Evolutionary conservation across 2,113 vertebrate genomes (phyloP).

Genomic region (Phalacrocorax carbo): DNA sequence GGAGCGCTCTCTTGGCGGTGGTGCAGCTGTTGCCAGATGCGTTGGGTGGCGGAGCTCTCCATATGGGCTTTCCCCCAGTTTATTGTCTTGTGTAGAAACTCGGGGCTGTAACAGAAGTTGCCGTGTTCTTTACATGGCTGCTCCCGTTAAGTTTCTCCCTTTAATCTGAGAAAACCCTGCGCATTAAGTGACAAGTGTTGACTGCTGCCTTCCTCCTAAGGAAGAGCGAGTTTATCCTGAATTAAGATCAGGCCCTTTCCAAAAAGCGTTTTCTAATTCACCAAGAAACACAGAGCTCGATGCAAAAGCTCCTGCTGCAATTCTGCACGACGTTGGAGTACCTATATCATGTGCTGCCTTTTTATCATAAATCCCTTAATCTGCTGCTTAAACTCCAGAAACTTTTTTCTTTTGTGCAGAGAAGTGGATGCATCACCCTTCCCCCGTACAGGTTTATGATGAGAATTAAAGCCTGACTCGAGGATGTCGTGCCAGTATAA

Average conservation of each 20-base stretch:
- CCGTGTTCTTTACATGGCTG: accelerated
- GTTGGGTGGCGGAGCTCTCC: background rate
- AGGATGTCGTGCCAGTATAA: background rate
- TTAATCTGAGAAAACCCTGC: background rate
- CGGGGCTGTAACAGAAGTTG: background rate
- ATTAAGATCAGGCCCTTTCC: background rate
- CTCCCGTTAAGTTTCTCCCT: background rate
- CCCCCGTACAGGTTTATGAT: background rate
- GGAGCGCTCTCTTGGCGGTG: background rate
- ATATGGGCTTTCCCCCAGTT: background rate
- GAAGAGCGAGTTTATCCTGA: background rate
- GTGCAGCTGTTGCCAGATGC: background rate
- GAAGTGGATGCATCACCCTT: background rate
- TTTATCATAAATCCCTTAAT: background rate
- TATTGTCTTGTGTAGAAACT: background rate
- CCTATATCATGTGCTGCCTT: background rate
- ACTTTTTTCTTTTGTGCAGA: background rate
- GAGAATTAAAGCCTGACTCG: background rate
- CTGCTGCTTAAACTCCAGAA: background rate
- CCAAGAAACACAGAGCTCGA: background rate
- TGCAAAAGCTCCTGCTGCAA: background rate
- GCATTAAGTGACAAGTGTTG: background rate
- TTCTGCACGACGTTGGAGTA: background rate
- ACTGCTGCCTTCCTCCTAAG: background rate
- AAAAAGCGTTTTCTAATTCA: background rate